A percentile compares a stretch with the other conserved stretches of the same genome.
Conservation (phyloP, 2,888 invertebrate species). For the Atherix ibis region DNA sequence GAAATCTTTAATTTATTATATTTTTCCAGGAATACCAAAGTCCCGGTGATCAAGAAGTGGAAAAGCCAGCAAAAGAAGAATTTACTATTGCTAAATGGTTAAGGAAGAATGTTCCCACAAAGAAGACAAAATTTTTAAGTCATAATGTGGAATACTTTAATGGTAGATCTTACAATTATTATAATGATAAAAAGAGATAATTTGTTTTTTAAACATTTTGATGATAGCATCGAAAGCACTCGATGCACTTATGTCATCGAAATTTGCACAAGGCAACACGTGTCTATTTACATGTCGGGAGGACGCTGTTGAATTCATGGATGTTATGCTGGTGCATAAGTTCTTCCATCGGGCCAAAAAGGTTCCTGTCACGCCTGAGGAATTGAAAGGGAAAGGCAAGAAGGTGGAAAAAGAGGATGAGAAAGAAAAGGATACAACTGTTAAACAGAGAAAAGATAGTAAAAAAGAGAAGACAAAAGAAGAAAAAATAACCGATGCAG, state of each 20-base stretch:
- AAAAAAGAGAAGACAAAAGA: conserved; percentile 10
- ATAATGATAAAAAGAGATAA: too few species aligned
- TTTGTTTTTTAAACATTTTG: too few species aligned
- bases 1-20: background rate
- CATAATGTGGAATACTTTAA: conserved; percentile 96
- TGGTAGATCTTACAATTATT: conserved; percentile 44
- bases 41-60: conserved; percentile 37
- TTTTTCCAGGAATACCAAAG: conserved; percentile 28
- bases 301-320: conserved; percentile 64
- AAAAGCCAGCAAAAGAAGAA: conserved; percentile 79
- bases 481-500: conserved; percentile 33
- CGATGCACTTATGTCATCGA: conserved; percentile 79
- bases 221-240: conserved; percentile 74
- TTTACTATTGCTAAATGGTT: conserved; percentile 89
- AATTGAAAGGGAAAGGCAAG: conserved; percentile 36
- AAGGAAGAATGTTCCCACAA: conserved; percentile 80
- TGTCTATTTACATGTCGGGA: conserved; percentile 67
- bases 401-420: conserved; percentile 3
- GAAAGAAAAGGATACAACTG: conserved; percentile 12
- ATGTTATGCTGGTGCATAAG: conserved; percentile 78
- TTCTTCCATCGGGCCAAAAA: conserved; percentile 91
- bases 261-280: conserved; percentile 64
- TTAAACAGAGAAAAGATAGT: background rate
- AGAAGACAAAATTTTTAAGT: conserved; percentile 90
- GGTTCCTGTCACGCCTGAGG: conserved; percentile 57